Percentiles rank a stretch among this genome's conserved stretches.
phyloP scores from a whole-genome alignment of 2,113 vertebrate genomes.

The Antigone vipio region DNA sequence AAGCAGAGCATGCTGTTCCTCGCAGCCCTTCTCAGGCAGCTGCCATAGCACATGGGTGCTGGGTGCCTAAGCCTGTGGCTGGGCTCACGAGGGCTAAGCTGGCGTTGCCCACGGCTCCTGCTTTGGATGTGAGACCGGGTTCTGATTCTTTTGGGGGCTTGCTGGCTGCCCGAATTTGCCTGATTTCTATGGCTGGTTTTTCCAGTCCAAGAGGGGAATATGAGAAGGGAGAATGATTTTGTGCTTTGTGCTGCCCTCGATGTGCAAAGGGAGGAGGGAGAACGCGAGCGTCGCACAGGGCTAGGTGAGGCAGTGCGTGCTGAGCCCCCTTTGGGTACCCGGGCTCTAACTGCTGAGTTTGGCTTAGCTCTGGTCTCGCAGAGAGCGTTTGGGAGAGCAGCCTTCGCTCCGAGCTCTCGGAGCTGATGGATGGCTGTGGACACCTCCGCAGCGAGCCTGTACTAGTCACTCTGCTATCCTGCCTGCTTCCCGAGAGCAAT shows the following conservation, averaged over 20 bases:
- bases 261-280: background rate
- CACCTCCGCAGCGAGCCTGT: background rate
- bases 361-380: background rate
- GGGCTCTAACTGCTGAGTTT: accelerated
- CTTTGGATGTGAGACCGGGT: accelerated
- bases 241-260: accelerated
- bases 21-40: background rate
- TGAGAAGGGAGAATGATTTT: accelerated
- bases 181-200: background rate
- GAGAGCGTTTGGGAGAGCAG: background rate
- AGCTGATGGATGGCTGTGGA: background rate
- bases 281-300: accelerated
- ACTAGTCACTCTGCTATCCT: background rate
- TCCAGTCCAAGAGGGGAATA: accelerated
- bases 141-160: too few species aligned
- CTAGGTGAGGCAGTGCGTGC: accelerated
- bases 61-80: background rate
- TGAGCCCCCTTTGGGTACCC: accelerated
- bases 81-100: accelerated
- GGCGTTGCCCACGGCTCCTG: accelerated
- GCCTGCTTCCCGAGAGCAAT: background rate
- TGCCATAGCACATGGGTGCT: too few species aligned
- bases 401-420: accelerated
- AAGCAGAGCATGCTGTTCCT: accelerated
- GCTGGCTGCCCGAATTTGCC: background rate